phyloP scores from a whole-genome alignment of 2,797 vertebrate species.

The Scolopax rusticola region DNA sequence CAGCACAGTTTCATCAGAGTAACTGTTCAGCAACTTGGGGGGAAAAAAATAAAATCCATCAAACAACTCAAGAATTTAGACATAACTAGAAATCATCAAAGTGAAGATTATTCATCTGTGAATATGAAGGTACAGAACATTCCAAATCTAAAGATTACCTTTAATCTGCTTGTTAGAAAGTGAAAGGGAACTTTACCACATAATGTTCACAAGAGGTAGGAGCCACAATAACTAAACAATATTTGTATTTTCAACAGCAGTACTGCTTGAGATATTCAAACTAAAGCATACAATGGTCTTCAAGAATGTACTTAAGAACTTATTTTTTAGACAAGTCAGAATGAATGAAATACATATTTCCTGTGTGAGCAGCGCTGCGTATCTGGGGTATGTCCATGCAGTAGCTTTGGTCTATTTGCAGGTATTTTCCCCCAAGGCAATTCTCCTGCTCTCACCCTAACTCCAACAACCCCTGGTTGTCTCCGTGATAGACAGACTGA shows the following conservation, averaged over 20 bases:
- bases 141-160: background rate
- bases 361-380: rapidly evolving
- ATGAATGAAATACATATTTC: background rate
- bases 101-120: background rate
- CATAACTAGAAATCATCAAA: background rate
- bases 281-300: background rate
- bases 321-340: background rate
- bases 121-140: background rate
- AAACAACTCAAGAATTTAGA: background rate
- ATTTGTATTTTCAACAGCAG: background rate
- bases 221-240: background rate
- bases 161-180: background rate
- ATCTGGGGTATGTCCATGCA: rapidly evolving
- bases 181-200: background rate
- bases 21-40: background rate
- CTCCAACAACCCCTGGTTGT: too few species aligned
- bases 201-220: background rate
- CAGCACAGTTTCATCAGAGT: background rate
- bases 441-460: background rate
- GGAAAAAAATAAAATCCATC: background rate
- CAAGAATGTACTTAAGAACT: background rate
- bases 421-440: background rate
- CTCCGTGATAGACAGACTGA: rapidly evolving
- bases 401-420: background rate
- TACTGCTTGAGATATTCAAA: background rate